Base-by-base conservation (phyloP, 2,113 vertebrate species). In the Lichenostomus cassidix region DNA sequence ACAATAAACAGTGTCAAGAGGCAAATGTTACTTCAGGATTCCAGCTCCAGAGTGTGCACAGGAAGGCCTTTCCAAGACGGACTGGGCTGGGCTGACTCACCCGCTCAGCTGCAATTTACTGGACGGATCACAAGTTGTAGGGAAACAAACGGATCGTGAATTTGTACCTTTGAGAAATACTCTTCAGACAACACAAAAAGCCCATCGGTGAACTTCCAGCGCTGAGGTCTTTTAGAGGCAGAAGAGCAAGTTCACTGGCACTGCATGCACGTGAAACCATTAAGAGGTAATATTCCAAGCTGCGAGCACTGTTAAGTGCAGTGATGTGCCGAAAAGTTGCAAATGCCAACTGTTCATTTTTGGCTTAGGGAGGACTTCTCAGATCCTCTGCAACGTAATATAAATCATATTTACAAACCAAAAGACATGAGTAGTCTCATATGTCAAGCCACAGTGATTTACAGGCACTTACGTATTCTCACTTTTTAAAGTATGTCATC, bases 381-480 rank as follows among this genome's bases (percentile, higher is more conserved):
- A 83, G 63, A 94, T 85, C 55, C 79, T 67, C 64, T 90, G 76
- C 50, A 90, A 88, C 1, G 2, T 44, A 90, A 86, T 31, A 83
- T 63, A 95, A 90, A 89, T 79, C 47, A 65, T 73, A 93, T 94
- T 92, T 94, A 96, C 77, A 94, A 95, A 94, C 47, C 4, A 3
- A 91, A 92, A 95, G 47, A 47, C 73, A 18, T 8, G 19, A 90
- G 52, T 19, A 94, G 78, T 77, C 53, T 92, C 42, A 3, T 15
- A 71, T 71, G 70, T 92, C 81, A 91, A 76, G 55, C 55, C 42
- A 68, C 70, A 50, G 55, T 79, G 44, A 95, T 85, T 95, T 94
- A 93, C 75, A 85, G 67, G 65, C 67, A 63, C 68, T 89, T 94
- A 64, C 1, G 19, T 69, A 87, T 82, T 89, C 78, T 82, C 53